Conservation (phyloP, 2,888 invertebrate genomes). For the Portevinia maculata region DNA sequence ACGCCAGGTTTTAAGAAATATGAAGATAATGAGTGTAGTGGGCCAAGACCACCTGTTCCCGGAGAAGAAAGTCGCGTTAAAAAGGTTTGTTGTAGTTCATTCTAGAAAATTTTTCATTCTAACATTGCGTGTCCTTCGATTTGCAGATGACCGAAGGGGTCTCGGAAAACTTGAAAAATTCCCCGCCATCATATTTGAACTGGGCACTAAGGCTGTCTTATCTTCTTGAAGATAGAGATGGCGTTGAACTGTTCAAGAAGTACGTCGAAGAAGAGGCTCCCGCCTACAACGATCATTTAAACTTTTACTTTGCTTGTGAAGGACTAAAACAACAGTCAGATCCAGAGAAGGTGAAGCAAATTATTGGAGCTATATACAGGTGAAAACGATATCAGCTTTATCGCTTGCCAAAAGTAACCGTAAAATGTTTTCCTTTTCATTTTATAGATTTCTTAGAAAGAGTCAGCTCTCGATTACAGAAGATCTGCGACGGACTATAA, state of each 20-base stretch:
- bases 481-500: constrained; percentile 90
- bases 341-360: constrained; percentile 87
- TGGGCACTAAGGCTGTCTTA: constrained; percentile 94
- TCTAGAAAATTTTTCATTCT: no score
- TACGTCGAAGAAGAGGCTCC: constrained; percentile 91
- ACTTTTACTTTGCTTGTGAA: constrained; percentile 97
- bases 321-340: constrained; percentile 91
- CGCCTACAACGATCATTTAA: constrained; percentile 90
- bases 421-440: constrained; percentile 8
- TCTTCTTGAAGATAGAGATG: constrained; percentile 94
- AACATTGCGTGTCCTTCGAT: no score
- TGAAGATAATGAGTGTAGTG: constrained; percentile 83
- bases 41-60: constrained; percentile 92
- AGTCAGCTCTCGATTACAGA: constrained; percentile 92
- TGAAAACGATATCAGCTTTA: constrained; percentile 76
- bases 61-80: constrained; percentile 85
- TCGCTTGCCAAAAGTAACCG: neutral
- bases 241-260: constrained; percentile 93
- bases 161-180: constrained; percentile 82
- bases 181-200: constrained; percentile 90
- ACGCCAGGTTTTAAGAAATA: constrained; percentile 81
- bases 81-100: constrained; percentile 78
- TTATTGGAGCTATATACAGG: constrained; percentile 94
- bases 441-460: constrained; percentile 89
- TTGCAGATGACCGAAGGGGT: constrained; percentile 82